Conservation (phyloP, 2,113 vertebrate species). For the Tachysurus fulvidraco region DNA sequence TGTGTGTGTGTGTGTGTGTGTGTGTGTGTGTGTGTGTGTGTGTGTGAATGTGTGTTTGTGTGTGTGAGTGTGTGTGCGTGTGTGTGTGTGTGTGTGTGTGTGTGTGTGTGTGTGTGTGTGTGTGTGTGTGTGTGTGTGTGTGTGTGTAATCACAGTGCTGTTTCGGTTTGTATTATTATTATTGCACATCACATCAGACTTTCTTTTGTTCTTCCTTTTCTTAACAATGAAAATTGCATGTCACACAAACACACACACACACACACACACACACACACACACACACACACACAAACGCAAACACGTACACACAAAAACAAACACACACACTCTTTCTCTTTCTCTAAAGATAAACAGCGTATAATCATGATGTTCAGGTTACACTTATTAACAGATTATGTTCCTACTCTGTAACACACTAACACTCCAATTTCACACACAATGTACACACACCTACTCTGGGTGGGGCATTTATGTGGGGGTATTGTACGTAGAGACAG, state of each 20-base stretch:
- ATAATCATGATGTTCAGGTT: constrained; percentile 63
- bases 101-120: background rate
- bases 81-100: background rate
- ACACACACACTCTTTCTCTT: no score
- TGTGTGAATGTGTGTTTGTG: background rate
- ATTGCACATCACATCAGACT: background rate
- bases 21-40: background rate
- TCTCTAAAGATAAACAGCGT: constrained; percentile 61
- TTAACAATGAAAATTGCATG: no score
- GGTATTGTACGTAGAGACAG: constrained; percentile 3
- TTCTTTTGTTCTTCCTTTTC: background rate
- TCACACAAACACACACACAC: background rate
- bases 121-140: background rate
- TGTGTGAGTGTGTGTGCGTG: background rate
- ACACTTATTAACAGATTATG: constrained; percentile 62
- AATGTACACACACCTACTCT: constrained; percentile 72
- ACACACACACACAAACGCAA: no score
- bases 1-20: background rate
- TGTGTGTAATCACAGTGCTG: background rate
- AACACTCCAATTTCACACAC: constrained; percentile 59
- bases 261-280: constrained; percentile 45
- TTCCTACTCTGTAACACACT: constrained; percentile 38
- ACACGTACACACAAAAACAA: no score
- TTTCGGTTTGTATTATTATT: background rate
- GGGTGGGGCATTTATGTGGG: constrained; percentile 64